These are phyloP conservation scores for Elysia crispata DNA, from an alignment of 2,888 invertebrate species.

Conservation along the genomic window DNA sequence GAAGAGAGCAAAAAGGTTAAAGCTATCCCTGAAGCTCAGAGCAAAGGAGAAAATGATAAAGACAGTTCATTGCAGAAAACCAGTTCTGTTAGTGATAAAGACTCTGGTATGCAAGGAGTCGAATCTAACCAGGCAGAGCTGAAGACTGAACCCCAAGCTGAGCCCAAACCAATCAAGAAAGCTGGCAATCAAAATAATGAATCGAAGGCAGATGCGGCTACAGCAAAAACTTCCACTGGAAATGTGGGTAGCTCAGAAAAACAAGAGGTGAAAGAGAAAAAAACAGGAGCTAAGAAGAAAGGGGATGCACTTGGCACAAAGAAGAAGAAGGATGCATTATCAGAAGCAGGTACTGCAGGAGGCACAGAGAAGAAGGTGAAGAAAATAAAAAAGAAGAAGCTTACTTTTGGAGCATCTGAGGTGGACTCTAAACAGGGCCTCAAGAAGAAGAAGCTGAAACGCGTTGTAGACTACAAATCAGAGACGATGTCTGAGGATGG, in stretches of 20 bases:
- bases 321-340: slow-evolving; percentile 31
- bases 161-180: no score
- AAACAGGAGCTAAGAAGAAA: slow-evolving; percentile 37
- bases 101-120: slow-evolving; percentile 5
- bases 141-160: background rate
- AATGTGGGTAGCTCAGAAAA: slow-evolving; percentile 1
- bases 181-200: no score
- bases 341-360: slow-evolving; percentile 32
- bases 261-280: slow-evolving; percentile 39
- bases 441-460: slow-evolving; percentile 46
- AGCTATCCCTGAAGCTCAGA: slow-evolving; percentile 1
- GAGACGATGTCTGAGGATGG: slow-evolving; percentile 46
- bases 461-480: slow-evolving; percentile 46
- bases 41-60: slow-evolving; percentile 36
- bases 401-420: slow-evolving; percentile 48
- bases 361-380: slow-evolving; percentile 41
- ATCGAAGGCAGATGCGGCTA: no score
- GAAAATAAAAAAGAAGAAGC: slow-evolving; percentile 47
- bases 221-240: background rate
- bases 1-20: slow-evolving; percentile 53
- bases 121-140: no score
- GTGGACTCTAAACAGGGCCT: slow-evolving; percentile 44
- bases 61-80: slow-evolving; percentile 30
- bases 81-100: slow-evolving; percentile 26
- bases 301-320: slow-evolving; percentile 34